Evolutionary conservation across 2,797 vertebrate species (phyloP), one percentile per base, ranked within the genome.

Genomic region (Apogon talboti): DNA sequence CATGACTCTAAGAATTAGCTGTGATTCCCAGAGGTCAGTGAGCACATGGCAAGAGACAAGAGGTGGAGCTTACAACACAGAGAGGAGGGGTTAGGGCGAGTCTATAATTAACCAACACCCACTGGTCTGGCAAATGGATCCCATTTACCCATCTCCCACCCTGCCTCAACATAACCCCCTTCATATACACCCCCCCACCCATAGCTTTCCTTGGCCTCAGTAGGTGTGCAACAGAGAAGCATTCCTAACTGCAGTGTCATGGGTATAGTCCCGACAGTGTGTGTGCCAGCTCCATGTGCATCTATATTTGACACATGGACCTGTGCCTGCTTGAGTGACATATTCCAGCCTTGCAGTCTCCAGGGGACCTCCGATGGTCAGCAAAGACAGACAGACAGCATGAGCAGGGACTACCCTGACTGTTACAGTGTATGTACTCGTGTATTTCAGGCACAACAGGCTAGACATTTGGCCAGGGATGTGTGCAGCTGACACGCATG

Each of bases 251-350:
- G 79, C 82, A 8, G 51, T 35, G 80, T 90, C 87, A 89, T 82
- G 82, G 75, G 75, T 79, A 79, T 65, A 70, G 77, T 83, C 80
- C 74, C 64, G 12, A 11, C 62, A 44, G 78, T 56, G 19, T 46
- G 66, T 65, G 78, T 80, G 87, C 72, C 73, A 80, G 54, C 76
- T 76, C 59, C 64, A 61, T 49, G 55, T 60, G 82, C 16, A 48
- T 79, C 88, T 90, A 87, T 88, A 89, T 90, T 84, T 87, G 85
- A 87, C 83, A 66, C 44, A 55, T 59, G 74, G 81, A 71, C 53
- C 57, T 46, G 46, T 44, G 81, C 65, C 54, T 14, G 71, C 78
- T 80, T 85, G 57, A 82, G 74, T 76, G 82, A 89, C 83, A 82
- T 40, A 58, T 67, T 46, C 30, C 70, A 76, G 87, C 57, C 85